Percentiles rank a stretch among this genome's conserved stretches.
Conservation (phyloP, 2,113 vertebrate genomes). For the Columba livia region DNA sequence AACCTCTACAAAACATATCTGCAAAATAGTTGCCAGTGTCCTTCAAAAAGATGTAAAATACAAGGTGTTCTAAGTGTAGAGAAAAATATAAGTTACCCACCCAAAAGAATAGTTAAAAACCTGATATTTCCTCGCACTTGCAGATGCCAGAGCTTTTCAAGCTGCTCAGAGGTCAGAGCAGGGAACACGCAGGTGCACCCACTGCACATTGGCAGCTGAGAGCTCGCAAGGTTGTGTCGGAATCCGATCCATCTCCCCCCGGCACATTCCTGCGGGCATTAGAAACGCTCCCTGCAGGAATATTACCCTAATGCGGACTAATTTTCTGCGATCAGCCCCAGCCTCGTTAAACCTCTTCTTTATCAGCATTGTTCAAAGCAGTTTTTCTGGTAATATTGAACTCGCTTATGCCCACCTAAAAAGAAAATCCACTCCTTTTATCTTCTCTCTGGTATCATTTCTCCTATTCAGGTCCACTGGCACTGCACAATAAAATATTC, state of each 20-base stretch:
- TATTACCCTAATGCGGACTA: conserved; percentile 68
- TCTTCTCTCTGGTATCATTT: conserved; percentile 28
- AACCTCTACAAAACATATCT: background rate
- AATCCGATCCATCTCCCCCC: conserved; percentile 62
- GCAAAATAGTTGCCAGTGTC: background rate
- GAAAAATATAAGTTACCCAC: too few relatives aligned
- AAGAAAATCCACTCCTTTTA: conserved; percentile 32
- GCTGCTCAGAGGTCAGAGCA: conserved; percentile 66
- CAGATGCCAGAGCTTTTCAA: conserved; percentile 73
- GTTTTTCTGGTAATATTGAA: conserved; percentile 40
- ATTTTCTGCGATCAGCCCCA: conserved; percentile 65
- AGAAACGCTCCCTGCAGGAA: conserved; percentile 71
- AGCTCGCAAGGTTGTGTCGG: conserved; percentile 43
- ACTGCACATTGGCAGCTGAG: conserved; percentile 46
- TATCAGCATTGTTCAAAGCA: conserved; percentile 64
- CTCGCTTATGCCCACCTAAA: background rate
- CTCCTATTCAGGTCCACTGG: conserved; percentile 26
- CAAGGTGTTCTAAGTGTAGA: background rate
- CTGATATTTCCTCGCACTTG: conserved; percentile 51
- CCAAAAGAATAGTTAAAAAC: conserved; percentile 19
- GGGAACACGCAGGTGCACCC: conserved; percentile 79
- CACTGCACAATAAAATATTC: conserved; percentile 38
- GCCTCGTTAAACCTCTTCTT: conserved; percentile 60
- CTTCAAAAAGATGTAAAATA: background rate
- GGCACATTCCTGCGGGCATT: conserved; percentile 78